A percentile compares a stretch with the other conserved stretches of the same genome.
These are phyloP conservation scores for Rattus rattus DNA, from an alignment of 2,113 vertebrate genomes.

Conservation along the genomic window DNA sequence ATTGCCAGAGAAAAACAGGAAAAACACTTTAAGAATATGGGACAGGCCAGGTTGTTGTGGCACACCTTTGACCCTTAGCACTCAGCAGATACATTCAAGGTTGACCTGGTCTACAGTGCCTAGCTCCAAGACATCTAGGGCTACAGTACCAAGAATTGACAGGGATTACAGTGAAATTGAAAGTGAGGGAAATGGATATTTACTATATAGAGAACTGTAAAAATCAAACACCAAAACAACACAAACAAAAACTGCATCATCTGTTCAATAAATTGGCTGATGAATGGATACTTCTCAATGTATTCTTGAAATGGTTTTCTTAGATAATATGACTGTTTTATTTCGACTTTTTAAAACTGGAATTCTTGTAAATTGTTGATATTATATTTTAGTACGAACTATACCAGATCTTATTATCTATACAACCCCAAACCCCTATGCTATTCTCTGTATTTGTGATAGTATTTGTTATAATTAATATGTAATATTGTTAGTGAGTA, in stretches of 20 bases:
- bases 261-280: not conserved
- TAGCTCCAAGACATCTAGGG: not conserved
- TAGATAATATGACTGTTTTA: not conserved
- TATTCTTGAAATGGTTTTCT: not conserved
- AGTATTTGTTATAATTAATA: not conserved
- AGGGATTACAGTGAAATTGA: not conserved
- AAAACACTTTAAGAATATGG: not conserved
- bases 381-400: not conserved
- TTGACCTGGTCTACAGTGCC: not conserved
- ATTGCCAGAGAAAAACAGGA: not conserved
- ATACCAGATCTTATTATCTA: not conserved
- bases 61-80: not conserved
- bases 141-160: not conserved
- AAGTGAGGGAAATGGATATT: not conserved
- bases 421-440: not conserved
- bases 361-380: not conserved
- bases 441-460: constrained; percentile 24
- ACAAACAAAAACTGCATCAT: not conserved
- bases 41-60: not conserved
- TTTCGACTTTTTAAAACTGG: not conserved
- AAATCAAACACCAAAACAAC: not conserved
- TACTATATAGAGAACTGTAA: not conserved
- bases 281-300: not conserved
- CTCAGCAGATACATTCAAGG: not conserved
- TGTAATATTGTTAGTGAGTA: not conserved